Evolutionary conservation across 2,888 invertebrate species (phyloP).

Genomic region (Dysmachus trigonus): DNA sequence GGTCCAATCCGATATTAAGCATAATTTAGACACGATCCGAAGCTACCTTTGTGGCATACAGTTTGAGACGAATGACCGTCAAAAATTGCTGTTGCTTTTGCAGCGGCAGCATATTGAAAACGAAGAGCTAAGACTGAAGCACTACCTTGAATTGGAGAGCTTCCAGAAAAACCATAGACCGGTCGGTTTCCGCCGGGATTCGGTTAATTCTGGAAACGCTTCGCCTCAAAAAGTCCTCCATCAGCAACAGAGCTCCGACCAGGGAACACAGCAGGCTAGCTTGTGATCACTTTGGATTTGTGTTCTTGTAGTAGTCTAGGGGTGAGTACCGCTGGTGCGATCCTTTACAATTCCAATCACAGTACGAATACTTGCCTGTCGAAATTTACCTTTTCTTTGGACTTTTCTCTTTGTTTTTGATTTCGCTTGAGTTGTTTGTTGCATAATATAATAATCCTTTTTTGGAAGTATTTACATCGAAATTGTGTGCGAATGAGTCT

Average conservation of each 20-base stretch:
- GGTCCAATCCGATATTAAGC: conserved; percentile 58
- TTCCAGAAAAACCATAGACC: conserved; percentile 62
- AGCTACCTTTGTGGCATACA: conserved; percentile 61
- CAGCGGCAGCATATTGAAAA: conserved; percentile 64
- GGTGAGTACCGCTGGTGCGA: conserved; percentile 29
- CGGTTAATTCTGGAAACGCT: background rate
- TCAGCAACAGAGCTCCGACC: conserved; percentile 11
- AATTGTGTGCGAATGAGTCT: background rate
- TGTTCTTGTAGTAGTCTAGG: conserved; percentile 4
- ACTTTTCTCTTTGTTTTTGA: background rate
- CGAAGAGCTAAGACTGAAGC: conserved; percentile 62
- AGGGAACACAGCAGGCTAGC: conserved; percentile 16
- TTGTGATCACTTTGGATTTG: conserved; percentile 26
- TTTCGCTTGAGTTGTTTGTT: background rate
- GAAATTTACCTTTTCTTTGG: conserved; percentile 21
- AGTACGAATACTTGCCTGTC: conserved; percentile 13
- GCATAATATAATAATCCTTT: background rate
- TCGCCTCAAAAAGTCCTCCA: conserved; percentile 22
- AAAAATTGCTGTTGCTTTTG: conserved; percentile 60
- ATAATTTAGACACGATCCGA: conserved; percentile 62
- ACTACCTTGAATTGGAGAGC: conserved; percentile 63
- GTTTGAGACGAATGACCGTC: conserved; percentile 62
- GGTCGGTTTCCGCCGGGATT: conserved; percentile 53
- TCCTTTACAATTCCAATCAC: background rate
- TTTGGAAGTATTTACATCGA: conserved; percentile 1